Evolutionary conservation across 2,888 invertebrate genomes (phyloP).

Genomic region (Andrena haemorrhoa): DNA sequence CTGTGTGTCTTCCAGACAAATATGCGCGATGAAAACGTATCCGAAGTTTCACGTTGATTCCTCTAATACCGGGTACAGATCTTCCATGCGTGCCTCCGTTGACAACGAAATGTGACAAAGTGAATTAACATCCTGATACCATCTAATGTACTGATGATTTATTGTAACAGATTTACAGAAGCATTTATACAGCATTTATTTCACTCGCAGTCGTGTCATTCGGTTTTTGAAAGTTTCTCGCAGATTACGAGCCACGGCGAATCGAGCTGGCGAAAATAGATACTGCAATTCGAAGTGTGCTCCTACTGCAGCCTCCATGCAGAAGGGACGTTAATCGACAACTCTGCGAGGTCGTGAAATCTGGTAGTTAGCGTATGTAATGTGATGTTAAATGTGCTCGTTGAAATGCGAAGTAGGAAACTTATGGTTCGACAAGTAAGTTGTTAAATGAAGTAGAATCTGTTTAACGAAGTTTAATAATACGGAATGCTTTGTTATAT

Average conservation of each 20-base stretch:
- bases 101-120: conserved; percentile 20
- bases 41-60: conserved; percentile 5
- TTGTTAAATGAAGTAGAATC: neutral
- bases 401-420: neutral
- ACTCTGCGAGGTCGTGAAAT: no score
- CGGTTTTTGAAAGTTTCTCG: no score
- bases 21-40: conserved; percentile 45
- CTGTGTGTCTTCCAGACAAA: conserved; percentile 22
- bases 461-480: neutral
- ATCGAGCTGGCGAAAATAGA: no score
- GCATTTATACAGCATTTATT: no score
- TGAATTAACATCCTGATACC: neutral
- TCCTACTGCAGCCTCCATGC: no score
- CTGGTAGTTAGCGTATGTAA: no score
- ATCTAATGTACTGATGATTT: neutral
- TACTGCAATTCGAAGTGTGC: no score
- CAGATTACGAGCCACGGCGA: no score
- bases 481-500: neutral
- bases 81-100: conserved; percentile 16
- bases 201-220: no score
- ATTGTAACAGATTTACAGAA: neutral
- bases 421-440: neutral
- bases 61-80: conserved; percentile 1
- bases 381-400: no score
- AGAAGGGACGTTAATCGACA: no score